These are phyloP conservation scores for Temnothorax nylanderi DNA, from an alignment of 1,140 invertebrate genomes.

Conservation along the genomic window DNA sequence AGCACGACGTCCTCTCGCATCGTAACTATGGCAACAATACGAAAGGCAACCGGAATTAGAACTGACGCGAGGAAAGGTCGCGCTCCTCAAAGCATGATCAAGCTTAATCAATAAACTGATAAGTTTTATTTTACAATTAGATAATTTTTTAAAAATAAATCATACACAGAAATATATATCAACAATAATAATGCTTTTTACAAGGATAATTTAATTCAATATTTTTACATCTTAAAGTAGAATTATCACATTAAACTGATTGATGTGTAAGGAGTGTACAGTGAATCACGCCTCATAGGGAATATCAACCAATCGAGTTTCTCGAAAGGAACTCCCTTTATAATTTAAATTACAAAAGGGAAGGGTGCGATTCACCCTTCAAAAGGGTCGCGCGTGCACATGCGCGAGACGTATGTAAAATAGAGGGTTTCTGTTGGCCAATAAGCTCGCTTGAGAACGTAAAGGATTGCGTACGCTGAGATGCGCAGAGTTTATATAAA, in stretches of 20 bases:
- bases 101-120: conserved; percentile 23
- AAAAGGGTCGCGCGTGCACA: conserved; percentile 43
- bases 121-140: neutral
- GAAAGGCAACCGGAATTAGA: conserved; percentile 82
- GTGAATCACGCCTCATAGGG: neutral
- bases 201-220: neutral
- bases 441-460: conserved; percentile 35
- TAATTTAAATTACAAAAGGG: conserved; percentile 40
- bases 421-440: conserved; percentile 29
- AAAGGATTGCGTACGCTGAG: conserved; percentile 6
- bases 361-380: conserved; percentile 51
- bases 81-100: neutral
- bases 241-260: neutral
- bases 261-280: neutral
- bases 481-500: neutral
- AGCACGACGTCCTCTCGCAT: conserved; percentile 62
- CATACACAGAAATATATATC: neutral
- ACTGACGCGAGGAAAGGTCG: conserved; percentile 29
- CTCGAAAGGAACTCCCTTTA: conserved; percentile 6
- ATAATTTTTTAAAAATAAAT: neutral
- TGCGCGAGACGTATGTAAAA: conserved; percentile 60
- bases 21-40: conserved; percentile 83
- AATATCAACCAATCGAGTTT: conserved; percentile 24
- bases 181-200: neutral
- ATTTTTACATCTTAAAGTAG: neutral